Evolutionary conservation across 2,797 vertebrate species (phyloP), one percentile per base, ranked within the genome.

Genomic region (Microctenopoma steveboyesi): DNA sequence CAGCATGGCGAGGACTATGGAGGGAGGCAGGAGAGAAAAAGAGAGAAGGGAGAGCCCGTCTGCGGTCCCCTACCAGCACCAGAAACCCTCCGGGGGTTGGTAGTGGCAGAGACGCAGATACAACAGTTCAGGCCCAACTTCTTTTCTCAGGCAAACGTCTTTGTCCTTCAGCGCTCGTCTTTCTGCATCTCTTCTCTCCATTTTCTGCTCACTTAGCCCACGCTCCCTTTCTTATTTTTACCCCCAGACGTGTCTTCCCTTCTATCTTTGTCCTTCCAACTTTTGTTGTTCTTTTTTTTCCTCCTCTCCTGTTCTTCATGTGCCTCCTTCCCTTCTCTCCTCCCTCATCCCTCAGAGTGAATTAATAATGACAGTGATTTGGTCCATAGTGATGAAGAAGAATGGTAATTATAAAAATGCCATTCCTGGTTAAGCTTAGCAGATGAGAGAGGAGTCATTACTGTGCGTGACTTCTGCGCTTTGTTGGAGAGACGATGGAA

Each of bases 341-440:
- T 42, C 50, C 39, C 52, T 15, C 40, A 43, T 35, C 35, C 47
- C 12, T 45, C 5, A 18, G 66, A 82, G 88, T 86, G 74, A 89
- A 93, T 90, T 85, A 85, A 78, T 89, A 76, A 91, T 90, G 85
- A 84, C 76, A 86, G 74, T 79, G 64, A 72, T 82, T 83, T 84
- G 69, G 76, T 79, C 81, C 82, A 73, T 76, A 78, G 69, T 81
- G 82, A 70, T 71, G 79, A 77, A 76, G 80, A 52, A 68, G 79
- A 86, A 88, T 79, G 75, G 82, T 81, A 91, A 93, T 93, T 90
- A 92, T 87, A 83, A 87, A 90, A 90, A 84, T 83, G 86, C 92
- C 91, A 91, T 70, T 90, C 82, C 76, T 77, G 74, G 85, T 92
- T 90, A 88, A 74, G 77, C 51, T 55, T 51, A 47, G 39, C 68